Evolutionary conservation across 2,888 invertebrate species (phyloP), one percentile per base, ranked within the genome.

Genomic region (Petrolisthes cinctipes): DNA sequence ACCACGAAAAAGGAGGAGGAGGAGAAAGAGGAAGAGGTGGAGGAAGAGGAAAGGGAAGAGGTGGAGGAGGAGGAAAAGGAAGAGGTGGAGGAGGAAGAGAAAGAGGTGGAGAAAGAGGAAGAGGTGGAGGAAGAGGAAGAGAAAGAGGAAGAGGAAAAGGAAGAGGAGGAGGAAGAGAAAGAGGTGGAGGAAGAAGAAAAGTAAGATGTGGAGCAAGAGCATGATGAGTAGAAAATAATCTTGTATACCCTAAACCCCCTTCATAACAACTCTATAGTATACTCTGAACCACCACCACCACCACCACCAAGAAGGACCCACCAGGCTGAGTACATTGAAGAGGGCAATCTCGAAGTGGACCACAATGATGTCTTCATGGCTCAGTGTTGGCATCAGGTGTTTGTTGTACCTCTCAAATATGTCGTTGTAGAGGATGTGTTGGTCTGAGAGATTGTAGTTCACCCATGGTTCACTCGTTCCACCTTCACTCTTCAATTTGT

Each of bases 321-420:
- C 89, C 86, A 90, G 20, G 14, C 56, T 71, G 57, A 90, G 81
- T 5, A 90, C 85, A 66, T 90, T 89, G 89, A 89, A 90, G 86
- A 90, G 90, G 5, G 90, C 85, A 37, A 89, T 80, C 68, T 89
- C 86, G 56, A 90, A 86, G 71, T 83, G 75, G 56, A 90, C 85
- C 17, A 51, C 71, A 5, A 89, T 85, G 76, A 89, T 68, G 54
- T 90, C 83, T 5, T 85, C 86, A 57, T 89, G 89, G 11, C 54
- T 76, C 17, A 82, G 4, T 37, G 86, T 73, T 5, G 90, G 90
- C 5, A 81, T 71, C 54, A 86, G 87, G 61, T 88, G 78, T 20
- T 85, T 90, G 85, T 85, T 89, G 86, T 90, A 90, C 17, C 76
- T 20, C 0, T 68, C 56, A 86, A 90, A 90, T 51, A 90, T 68